A percentile compares a stretch with the other conserved stretches of the same genome.
These are phyloP conservation scores for Psittacula cyanocephala DNA, from an alignment of 2,113 vertebrate genomes.

Conservation along the genomic window DNA sequence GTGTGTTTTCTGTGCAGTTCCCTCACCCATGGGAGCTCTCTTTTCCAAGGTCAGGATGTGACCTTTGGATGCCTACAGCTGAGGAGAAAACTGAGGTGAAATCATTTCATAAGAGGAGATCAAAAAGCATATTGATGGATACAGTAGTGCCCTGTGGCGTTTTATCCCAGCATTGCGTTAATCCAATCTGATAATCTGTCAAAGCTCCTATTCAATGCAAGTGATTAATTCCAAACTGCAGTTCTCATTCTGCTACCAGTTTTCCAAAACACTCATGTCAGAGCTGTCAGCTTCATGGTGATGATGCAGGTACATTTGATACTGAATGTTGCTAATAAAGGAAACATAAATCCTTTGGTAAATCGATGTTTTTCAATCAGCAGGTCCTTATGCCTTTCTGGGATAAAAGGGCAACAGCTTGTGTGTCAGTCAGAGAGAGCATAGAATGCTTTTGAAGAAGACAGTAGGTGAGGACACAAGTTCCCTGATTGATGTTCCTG, in stretches of 20 bases:
- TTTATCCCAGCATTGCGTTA: not conserved
- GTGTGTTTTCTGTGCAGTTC: not conserved
- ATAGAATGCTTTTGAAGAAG: not conserved
- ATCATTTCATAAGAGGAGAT: not conserved
- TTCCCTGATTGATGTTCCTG: not conserved
- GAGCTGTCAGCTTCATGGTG: not conserved
- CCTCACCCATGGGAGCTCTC: not conserved
- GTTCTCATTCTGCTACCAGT: not conserved
- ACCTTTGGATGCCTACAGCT: not conserved
- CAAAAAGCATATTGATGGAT: not conserved
- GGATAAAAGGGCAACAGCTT: not conserved
- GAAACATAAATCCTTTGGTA: not conserved
- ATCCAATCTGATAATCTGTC: not conserved
- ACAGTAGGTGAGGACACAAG: not conserved
- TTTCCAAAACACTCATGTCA: not conserved
- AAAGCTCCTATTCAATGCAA: not conserved
- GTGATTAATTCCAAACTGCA: not conserved
- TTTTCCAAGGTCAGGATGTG: conserved; percentile 5
- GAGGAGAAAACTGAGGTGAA: not conserved
- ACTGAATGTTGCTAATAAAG: not conserved
- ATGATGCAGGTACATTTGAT: not conserved
- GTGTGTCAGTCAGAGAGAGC: not conserved
- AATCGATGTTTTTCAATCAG: not conserved
- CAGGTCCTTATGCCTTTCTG: not conserved
- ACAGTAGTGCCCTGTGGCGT: not conserved